These are phyloP conservation scores for Brachystomella parvula DNA, from an alignment of 1,140 invertebrate genomes.

Conservation along the genomic window DNA sequence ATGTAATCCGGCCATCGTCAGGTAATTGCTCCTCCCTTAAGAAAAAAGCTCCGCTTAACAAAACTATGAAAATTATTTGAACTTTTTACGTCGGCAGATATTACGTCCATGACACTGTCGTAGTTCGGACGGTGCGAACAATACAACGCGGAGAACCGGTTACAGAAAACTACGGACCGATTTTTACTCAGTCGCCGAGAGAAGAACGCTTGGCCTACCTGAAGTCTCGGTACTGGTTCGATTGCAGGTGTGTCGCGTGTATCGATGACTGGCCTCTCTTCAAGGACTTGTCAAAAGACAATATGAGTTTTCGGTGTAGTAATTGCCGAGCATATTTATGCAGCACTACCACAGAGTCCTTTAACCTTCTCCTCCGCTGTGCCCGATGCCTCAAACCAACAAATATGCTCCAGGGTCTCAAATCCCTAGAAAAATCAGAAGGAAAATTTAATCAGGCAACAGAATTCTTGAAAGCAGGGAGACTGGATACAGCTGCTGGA, in stretches of 20 bases:
- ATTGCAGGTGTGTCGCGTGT: conserved; percentile 71
- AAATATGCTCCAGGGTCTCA: conserved; percentile 68
- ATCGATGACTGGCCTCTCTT: conserved; percentile 72
- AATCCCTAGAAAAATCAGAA: conserved; percentile 61
- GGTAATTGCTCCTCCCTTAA: conserved; percentile 47
- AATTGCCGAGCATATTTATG: conserved; percentile 25
- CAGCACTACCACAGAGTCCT: conserved; percentile 37
- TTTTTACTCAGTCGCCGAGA: conserved; percentile 63
- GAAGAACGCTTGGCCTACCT: conserved; percentile 59
- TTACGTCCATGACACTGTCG: conserved; percentile 66
- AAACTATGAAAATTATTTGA: neutral
- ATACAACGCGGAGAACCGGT: conserved; percentile 68
- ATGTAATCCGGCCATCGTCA: conserved; percentile 76
- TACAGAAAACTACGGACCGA: conserved; percentile 84
- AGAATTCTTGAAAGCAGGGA: conserved; percentile 54
- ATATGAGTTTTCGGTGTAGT: conserved; percentile 25
- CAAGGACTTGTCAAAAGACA: conserved; percentile 54
- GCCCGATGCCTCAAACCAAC: conserved; percentile 58
- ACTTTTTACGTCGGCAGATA: conserved; percentile 52
- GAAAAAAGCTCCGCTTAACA: neutral
- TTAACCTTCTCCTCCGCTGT: conserved; percentile 62
- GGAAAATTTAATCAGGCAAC: conserved; percentile 57
- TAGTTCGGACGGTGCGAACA: conserved; percentile 67
- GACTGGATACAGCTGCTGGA: conserved; percentile 55
- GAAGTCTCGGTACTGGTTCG: conserved; percentile 75